A percentile compares a stretch with the other conserved stretches of the same genome.
phyloP scores from a whole-genome alignment of 2,113 vertebrate genomes.

The Podarcis raffonei region DNA sequence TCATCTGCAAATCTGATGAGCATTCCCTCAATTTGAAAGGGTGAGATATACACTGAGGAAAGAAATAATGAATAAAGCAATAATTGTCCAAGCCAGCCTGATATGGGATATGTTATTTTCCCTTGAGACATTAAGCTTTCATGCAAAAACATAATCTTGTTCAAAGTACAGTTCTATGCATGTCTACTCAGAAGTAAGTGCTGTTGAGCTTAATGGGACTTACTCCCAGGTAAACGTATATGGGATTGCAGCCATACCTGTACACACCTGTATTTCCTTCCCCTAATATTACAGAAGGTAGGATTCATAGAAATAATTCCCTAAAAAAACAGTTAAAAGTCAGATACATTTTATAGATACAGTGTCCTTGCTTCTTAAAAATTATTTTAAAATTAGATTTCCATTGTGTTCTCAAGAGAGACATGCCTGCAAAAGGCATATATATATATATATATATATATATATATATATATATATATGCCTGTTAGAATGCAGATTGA shows the following conservation, averaged over 20 bases:
- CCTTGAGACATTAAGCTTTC: neutral
- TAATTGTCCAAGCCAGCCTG: neutral
- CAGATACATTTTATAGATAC: neutral
- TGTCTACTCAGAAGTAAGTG: neutral
- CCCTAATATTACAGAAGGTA: neutral
- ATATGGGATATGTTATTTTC: neutral
- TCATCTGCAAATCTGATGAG: too few species aligned
- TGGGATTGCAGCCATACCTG: neutral
- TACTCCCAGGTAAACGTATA: neutral
- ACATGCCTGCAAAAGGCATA: neutral
- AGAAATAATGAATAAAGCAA: neutral
- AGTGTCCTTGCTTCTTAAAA: neutral
- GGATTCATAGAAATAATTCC: neutral
- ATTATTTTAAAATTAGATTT: slow-evolving; percentile 15
- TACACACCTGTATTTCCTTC: neutral
- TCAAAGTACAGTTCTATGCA: neutral
- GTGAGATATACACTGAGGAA: neutral
- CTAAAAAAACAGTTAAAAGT: neutral
- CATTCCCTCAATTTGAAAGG: neutral
- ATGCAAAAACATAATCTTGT: neutral
- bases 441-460: neutral
- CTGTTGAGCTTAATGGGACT: neutral
- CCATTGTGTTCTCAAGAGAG: neutral
- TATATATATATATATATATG: neutral
- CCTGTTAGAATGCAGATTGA: neutral